phyloP scores from a whole-genome alignment of 2,888 invertebrate genomes.

The Cistogaster globosa region DNA sequence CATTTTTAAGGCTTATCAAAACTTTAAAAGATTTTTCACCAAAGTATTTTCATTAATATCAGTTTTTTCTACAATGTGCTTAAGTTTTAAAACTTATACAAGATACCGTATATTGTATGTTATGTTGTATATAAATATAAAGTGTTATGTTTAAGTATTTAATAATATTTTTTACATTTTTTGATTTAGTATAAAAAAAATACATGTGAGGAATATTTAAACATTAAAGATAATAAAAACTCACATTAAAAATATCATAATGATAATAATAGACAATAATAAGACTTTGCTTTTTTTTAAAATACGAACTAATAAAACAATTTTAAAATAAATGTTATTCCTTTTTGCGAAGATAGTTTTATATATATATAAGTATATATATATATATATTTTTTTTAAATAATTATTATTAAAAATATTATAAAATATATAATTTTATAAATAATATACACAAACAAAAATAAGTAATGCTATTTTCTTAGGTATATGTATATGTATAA shows the following conservation, averaged over 20 bases:
- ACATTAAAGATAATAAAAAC: background rate
- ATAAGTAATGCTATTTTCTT: slow-evolving; percentile 38
- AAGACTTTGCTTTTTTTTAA: slow-evolving; percentile 63
- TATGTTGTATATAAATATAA: slow-evolving; percentile 2
- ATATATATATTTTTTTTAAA: too few species aligned
- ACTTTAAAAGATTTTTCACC: background rate
- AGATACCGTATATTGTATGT: background rate
- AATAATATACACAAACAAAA: slow-evolving; percentile 36
- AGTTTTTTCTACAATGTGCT: background rate
- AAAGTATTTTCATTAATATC: background rate
- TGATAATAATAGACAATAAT: slow-evolving; percentile 14
- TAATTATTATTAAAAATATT: slow-evolving; percentile 36
- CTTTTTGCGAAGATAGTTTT: slow-evolving; percentile 35
- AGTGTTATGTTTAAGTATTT: slow-evolving; percentile 9
- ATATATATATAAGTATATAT: too few species aligned
- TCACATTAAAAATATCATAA: background rate
- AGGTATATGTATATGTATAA: slow-evolving; percentile 26
- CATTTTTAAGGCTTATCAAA: too few species aligned
- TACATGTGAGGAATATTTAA: slow-evolving; percentile 28
- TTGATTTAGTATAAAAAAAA: background rate
- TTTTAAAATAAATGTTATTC: slow-evolving; percentile 36
- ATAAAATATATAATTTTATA: slow-evolving; percentile 54
- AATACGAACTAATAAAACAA: slow-evolving; percentile 68
- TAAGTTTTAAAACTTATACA: slow-evolving; percentile 3
- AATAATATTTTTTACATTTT: slow-evolving; percentile 21